Conservation (phyloP, 2,888 invertebrate genomes). For the Drosophila setosimentum region DNA sequence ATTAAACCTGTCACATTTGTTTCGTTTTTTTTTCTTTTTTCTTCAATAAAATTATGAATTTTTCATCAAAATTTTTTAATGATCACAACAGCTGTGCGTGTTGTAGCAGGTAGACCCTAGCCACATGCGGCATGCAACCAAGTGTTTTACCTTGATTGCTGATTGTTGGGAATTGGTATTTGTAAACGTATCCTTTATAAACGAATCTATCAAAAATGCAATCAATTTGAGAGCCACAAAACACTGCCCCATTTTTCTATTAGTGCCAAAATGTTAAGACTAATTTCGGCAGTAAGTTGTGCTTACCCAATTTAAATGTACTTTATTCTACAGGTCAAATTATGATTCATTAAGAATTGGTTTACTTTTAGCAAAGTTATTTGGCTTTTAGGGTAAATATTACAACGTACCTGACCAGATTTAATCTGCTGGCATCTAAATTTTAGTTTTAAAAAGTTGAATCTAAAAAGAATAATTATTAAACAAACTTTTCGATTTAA, state of each 20-base stretch:
- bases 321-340: neutral
- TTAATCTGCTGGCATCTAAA: neutral
- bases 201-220: neutral
- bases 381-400: too few species aligned
- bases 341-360: neutral
- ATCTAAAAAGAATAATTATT: neutral
- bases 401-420: too few species aligned
- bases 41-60: slow-evolving; percentile 42
- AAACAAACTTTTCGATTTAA: neutral
- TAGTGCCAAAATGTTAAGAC: neutral
- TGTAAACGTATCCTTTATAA: too few species aligned
- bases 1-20: slow-evolving; percentile 61
- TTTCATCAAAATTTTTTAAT: slow-evolving; percentile 46
- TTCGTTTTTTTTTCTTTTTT: slow-evolving; percentile 11
- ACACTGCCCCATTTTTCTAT: too few species aligned
- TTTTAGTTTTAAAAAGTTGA: neutral
- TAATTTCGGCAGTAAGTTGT: neutral
- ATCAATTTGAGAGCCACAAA: neutral
- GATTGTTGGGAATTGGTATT: neutral
- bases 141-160: slow-evolving; percentile 16
- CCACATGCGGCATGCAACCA: slow-evolving; percentile 16
- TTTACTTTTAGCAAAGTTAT: neutral
- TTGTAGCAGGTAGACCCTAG: slow-evolving; percentile 25
- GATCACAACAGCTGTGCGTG: slow-evolving; percentile 40
- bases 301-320: neutral